Evolutionary conservation across 2,113 vertebrate species (phyloP).

Genomic region (Tyrannus savana): DNA sequence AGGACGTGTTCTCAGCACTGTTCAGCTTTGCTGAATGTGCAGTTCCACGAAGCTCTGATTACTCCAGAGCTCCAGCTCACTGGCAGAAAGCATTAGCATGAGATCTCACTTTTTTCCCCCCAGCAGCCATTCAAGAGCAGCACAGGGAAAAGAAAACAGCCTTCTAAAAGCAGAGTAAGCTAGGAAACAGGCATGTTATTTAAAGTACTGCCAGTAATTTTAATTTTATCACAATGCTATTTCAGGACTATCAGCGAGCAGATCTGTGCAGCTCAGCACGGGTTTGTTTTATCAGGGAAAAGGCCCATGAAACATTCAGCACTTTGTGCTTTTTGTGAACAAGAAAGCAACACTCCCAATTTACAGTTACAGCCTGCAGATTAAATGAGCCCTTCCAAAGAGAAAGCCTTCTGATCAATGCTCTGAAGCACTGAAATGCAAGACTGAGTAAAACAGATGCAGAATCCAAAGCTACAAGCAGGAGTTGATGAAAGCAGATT

Average conservation of each 20-base stretch:
- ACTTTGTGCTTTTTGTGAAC: not conserved
- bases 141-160: not conserved
- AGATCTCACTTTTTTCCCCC: not conserved
- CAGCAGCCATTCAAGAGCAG: not conserved
- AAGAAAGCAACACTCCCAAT: not conserved
- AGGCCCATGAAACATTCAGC: not conserved
- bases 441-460: not conserved
- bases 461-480: slow-evolving; percentile 59
- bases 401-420: not conserved
- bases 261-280: not conserved
- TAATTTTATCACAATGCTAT: not conserved
- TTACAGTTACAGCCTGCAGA: not conserved
- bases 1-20: not conserved
- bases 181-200: not conserved
- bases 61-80: not conserved
- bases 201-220: not conserved
- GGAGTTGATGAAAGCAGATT: slow-evolving; percentile 67
- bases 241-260: not conserved
- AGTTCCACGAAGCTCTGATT: slow-evolving; percentile 6
- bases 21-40: slow-evolving; percentile 18
- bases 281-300: not conserved
- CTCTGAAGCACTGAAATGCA: not conserved
- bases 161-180: not conserved
- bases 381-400: not conserved
- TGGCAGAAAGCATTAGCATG: not conserved